These are phyloP conservation scores for Bucorvus abyssinicus DNA, from an alignment of 2,797 vertebrate species.

Conservation along the genomic window DNA sequence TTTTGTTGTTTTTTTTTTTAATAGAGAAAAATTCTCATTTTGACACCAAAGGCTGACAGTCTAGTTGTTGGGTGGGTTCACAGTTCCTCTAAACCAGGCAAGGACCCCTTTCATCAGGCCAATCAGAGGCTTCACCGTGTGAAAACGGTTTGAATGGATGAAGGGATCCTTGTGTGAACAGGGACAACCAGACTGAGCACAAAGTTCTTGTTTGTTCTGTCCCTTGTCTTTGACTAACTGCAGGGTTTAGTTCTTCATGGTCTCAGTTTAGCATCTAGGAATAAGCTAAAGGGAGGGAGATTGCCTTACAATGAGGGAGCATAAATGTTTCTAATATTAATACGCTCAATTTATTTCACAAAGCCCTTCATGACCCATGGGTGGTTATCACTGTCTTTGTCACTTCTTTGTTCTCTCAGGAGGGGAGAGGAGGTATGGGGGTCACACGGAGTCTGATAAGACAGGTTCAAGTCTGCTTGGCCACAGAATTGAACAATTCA, in stretches of 20 bases:
- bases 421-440: background rate
- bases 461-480: background rate
- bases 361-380: accelerated
- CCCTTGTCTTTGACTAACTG: background rate
- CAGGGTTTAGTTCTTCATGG: background rate
- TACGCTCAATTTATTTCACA: background rate
- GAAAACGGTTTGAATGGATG: background rate
- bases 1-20: background rate
- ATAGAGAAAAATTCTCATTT: background rate
- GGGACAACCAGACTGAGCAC: background rate
- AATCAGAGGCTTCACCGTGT: background rate
- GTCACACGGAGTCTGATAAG: background rate
- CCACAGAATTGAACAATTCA: background rate
- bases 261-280: background rate
- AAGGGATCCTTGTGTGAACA: background rate
- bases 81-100: background rate
- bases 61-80: background rate
- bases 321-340: background rate
- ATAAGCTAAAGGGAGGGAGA: background rate
- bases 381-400: background rate
- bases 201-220: background rate
- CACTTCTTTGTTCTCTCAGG: background rate
- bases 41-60: background rate
- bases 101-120: background rate
- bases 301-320: background rate